phyloP scores from a whole-genome alignment of 1,140 invertebrate species.

The Drosophila navojoa region DNA sequence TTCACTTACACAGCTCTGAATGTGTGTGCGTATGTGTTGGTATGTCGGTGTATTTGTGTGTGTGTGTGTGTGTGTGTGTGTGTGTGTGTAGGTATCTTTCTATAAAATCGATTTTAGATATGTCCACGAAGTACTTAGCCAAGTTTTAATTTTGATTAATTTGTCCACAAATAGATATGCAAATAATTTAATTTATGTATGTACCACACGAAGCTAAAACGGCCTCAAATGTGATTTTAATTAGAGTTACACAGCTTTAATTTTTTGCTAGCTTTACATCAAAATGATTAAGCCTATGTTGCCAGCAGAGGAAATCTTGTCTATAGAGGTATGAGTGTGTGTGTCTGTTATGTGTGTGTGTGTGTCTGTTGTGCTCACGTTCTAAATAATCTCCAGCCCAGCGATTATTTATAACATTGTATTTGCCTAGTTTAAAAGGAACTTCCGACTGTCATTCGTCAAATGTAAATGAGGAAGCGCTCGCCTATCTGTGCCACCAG shows the following conservation, averaged over 20 bases:
- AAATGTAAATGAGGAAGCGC: slow-evolving; percentile 35
- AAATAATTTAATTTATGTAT: slow-evolving; percentile 60
- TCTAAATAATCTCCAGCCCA: slow-evolving; percentile 78
- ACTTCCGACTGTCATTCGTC: slow-evolving; percentile 62
- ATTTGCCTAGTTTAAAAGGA: slow-evolving; percentile 66
- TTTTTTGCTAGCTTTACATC: slow-evolving; percentile 37
- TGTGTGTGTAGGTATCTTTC: slow-evolving; percentile 10
- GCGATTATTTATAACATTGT: slow-evolving; percentile 72
- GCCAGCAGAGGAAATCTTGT: slow-evolving; percentile 36
- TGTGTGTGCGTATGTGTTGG: not conserved
- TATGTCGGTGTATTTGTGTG: too few species aligned
- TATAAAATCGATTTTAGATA: slow-evolving; percentile 28
- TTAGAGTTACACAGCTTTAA: slow-evolving; percentile 44
- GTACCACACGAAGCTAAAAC: slow-evolving; percentile 25
- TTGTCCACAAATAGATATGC: slow-evolving; percentile 67
- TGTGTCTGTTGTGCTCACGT: slow-evolving; percentile 26
- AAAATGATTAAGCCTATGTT: slow-evolving; percentile 39
- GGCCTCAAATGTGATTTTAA: slow-evolving; percentile 37
- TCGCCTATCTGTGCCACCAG: slow-evolving; percentile 30
- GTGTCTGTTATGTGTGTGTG: slow-evolving; percentile 30
- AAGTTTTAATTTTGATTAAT: slow-evolving; percentile 66
- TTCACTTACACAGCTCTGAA: slow-evolving; percentile 18
- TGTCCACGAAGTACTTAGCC: slow-evolving; percentile 23
- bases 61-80: slow-evolving; percentile 1
- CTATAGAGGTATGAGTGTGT: slow-evolving; percentile 3